A percentile compares a stretch with the other conserved stretches of the same genome.
Evolutionary conservation across 2,888 invertebrate species (phyloP).

Genomic region (Petrophora chlorosata): DNA sequence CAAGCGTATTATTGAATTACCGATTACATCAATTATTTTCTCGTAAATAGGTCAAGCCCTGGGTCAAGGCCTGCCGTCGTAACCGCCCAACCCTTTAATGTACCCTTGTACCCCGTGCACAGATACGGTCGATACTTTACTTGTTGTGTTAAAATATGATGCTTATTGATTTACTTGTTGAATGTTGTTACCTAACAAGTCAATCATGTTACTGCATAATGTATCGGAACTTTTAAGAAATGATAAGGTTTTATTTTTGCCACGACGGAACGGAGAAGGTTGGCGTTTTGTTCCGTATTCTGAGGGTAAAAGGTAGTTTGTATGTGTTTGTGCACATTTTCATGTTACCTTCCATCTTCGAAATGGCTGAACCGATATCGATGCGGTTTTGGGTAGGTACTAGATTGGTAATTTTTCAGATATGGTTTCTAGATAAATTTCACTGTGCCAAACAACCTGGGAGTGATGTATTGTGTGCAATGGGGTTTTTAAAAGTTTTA

Average conservation of each 20-base stretch:
- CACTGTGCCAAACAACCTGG: no score
- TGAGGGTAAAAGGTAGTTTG: no score
- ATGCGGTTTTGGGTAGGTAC: no score
- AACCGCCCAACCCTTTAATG: constrained; percentile 7
- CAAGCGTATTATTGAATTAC: constrained; percentile 14
- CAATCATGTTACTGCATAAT: neutral
- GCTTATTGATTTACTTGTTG: constrained; percentile 21
- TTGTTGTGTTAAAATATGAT: constrained; percentile 2
- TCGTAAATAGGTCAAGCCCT: constrained; percentile 15
- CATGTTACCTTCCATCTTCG: no score
- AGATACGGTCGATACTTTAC: neutral
- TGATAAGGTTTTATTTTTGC: neutral
- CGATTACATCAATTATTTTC: constrained; percentile 16
- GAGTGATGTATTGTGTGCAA: no score
- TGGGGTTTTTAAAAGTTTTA: no score
- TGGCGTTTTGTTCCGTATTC: no score
- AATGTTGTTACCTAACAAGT: neutral
- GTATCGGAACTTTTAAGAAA: neutral
- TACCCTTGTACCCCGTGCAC: constrained; percentile 7
- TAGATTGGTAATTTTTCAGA: no score
- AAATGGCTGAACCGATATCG: no score
- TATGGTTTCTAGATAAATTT: no score
- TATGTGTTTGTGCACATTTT: no score
- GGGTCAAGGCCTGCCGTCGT: constrained; percentile 14
- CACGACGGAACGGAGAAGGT: no score